These are phyloP conservation scores for Meliscaeva auricollis DNA, from an alignment of 2,888 invertebrate species.

Conservation along the genomic window DNA sequence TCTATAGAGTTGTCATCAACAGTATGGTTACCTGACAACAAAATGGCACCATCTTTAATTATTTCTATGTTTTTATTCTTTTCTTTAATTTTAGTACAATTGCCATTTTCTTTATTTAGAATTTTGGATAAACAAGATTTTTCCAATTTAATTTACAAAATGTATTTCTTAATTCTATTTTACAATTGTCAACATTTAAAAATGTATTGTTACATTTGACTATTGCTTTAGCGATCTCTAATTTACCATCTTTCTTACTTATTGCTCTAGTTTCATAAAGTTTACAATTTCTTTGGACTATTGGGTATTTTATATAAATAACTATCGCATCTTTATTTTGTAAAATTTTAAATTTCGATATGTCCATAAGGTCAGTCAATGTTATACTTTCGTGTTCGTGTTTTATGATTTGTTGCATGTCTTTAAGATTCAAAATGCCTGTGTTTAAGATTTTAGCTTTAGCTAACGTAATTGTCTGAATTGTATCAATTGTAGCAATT, in stretches of 20 bases:
- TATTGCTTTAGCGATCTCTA: neutral
- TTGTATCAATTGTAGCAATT: neutral
- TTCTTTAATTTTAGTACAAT: slow-evolving; percentile 7
- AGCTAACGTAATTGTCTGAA: neutral
- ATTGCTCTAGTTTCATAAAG: neutral
- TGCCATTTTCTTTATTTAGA: neutral
- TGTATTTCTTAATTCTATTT: too few species aligned
- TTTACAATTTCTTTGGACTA: neutral
- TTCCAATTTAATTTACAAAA: neutral
- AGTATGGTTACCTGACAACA: slow-evolving; percentile 1
- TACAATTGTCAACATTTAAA: neutral
- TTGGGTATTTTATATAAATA: slow-evolving; percentile 6
- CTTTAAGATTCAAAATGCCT: neutral
- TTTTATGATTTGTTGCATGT: neutral
- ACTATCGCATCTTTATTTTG: neutral
- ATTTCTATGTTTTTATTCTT: neutral
- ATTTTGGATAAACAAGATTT: neutral
- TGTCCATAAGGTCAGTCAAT: too few species aligned
- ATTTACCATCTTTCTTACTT: slow-evolving; percentile 4
- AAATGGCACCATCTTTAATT: neutral
- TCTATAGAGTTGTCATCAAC: neutral
- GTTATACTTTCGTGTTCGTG: too few species aligned
- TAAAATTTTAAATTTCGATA: too few species aligned
- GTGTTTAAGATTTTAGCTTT: neutral
- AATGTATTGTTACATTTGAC: slow-evolving; percentile 1